Percentiles rank a stretch among this genome's conserved stretches.
phyloP scores from a whole-genome alignment of 2,797 vertebrate genomes.

The Anas georgica region DNA sequence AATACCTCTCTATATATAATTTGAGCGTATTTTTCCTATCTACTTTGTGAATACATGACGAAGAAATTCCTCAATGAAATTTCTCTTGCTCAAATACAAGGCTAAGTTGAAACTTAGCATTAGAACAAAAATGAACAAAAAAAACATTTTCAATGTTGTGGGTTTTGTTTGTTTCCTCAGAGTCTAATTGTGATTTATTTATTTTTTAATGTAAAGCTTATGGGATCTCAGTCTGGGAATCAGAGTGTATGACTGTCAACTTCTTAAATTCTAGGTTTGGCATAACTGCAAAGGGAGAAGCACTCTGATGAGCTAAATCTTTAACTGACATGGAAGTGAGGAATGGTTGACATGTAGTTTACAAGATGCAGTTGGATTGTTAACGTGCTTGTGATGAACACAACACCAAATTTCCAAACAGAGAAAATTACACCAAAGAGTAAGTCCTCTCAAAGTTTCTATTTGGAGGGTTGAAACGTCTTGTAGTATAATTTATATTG shows the following conservation, averaged over 20 bases:
- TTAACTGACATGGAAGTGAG: not conserved
- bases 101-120: not conserved
- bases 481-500: no score
- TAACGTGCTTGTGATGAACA: no score
- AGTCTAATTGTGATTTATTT: not conserved
- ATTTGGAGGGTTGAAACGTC: no score
- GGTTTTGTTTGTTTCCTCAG: not conserved
- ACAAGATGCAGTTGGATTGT: no score
- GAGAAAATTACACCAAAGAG: no score
- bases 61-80: not conserved
- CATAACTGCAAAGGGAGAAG: not conserved
- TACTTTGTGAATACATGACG: not conserved
- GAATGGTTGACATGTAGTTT: not conserved
- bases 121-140: no score
- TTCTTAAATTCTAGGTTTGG: not conserved
- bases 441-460: no score
- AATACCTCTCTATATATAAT: not conserved
- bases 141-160: no score
- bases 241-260: not conserved
- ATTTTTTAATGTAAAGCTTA: not conserved
- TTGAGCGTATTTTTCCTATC: not conserved
- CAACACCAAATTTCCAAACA: no score
- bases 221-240: not conserved
- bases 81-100: not conserved
- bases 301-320: accelerated